Conservation (phyloP, 1,140 invertebrate genomes). For the Andrena cerasifolii region DNA sequence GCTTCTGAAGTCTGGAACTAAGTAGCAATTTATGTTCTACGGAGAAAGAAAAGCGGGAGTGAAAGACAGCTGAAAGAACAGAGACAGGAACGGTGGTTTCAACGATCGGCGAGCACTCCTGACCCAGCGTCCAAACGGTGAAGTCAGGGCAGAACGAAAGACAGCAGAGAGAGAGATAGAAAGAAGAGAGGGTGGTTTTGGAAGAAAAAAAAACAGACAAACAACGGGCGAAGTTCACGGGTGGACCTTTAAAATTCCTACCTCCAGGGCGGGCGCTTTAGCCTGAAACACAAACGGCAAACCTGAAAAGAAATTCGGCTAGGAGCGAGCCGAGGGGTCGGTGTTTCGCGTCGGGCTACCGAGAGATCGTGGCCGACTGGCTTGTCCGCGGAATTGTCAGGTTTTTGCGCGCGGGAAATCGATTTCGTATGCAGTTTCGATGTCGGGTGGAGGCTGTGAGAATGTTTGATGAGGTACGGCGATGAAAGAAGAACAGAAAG, state of each 20-base stretch:
- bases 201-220: constrained; percentile 48
- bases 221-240: constrained; percentile 63
- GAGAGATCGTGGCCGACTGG: too few species aligned
- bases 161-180: not conserved
- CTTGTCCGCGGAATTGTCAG: not conserved
- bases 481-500: not conserved
- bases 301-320: constrained; percentile 71
- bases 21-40: too few species aligned
- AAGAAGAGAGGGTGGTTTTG: constrained; percentile 40
- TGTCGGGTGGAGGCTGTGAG: not conserved
- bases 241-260: constrained; percentile 76
- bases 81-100: not conserved
- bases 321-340: not conserved
- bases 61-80: not conserved
- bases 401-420: constrained; percentile 16
- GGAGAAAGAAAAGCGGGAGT: not conserved
- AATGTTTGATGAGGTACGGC: not conserved
- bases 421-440: constrained; percentile 25
- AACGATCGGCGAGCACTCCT: constrained; percentile 51
- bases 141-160: not conserved
- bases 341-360: not conserved
- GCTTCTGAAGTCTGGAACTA: too few species aligned
- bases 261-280: constrained; percentile 81
- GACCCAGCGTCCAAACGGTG: constrained; percentile 19
- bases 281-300: constrained; percentile 82